Base-by-base conservation (phyloP, 2,113 vertebrate species). In the Rostratula benghalensis region DNA sequence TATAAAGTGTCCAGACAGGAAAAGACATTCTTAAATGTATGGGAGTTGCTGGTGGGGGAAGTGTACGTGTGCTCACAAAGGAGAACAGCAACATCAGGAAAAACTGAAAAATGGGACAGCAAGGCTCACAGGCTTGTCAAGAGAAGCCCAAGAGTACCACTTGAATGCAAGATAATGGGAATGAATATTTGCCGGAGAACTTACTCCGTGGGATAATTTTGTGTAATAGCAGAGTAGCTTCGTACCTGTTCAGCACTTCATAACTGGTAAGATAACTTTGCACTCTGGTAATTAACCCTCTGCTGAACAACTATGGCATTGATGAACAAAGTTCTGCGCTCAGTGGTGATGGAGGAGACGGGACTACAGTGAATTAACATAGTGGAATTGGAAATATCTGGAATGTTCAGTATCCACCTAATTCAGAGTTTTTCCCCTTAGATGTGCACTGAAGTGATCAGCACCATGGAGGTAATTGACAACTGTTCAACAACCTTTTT, bases 41-140 rank as follows among this genome's bases (percentile, higher is more conserved):
- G 13, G 0, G 4, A 1, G 5, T n/a, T 63, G 13, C 6, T 15
- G 14, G 7, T 6, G 17, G 5, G 3, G 3, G 8, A 16, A 70
- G 1, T 24, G 19, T 15, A 75, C 18, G 8, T 22, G 22, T 54
- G 7, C 5, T 89, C 50, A 73, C 7, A 86, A 65, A 60, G 15
- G 8, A 37, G 23, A 88, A 43, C 2, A 78, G 7, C 11, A 87
- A 16, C 41, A 64, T 30, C 33, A 86, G 28, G 14, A 86, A 73
- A 18, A 86, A 70, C 33, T 69, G 33, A 89, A 86, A 84, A 91
- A 51, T 81, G 20, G 39, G 31, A 30, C 68, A 81, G 46, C 10
- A 86, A 71, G 9, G 9, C 23, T 59, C 56, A 41, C 31, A 63
- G 6, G 20, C 48, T 89, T 86, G 45, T n/a, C 63, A 65, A 65